phyloP scores from a whole-genome alignment of 2,797 vertebrate genomes.

The Gila robusta region DNA sequence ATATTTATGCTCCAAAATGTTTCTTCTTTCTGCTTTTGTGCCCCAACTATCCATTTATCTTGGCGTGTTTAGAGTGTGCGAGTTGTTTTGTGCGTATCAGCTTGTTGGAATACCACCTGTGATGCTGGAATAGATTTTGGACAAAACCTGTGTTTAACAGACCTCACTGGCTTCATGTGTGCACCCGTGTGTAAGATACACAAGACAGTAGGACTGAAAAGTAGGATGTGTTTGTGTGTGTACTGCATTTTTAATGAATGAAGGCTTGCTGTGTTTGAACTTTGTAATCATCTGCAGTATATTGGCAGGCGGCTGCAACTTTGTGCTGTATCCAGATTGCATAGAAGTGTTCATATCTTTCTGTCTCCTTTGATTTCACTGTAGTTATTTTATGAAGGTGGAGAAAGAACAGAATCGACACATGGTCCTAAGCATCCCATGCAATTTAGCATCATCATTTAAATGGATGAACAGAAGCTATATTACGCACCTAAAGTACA shows the following conservation, averaged over 20 bases:
- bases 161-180: slow-evolving; percentile 50
- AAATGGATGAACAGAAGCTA: background rate
- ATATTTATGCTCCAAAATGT: slow-evolving; percentile 30
- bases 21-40: slow-evolving; percentile 39
- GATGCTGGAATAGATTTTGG: slow-evolving; percentile 38
- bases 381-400: background rate
- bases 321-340: slow-evolving; percentile 4
- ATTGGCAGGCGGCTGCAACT: slow-evolving; percentile 1
- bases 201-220: slow-evolving; percentile 57
- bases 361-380: background rate
- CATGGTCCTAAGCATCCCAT: background rate
- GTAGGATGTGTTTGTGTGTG: slow-evolving; percentile 51
- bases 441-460: background rate
- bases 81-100: slow-evolving; percentile 49
- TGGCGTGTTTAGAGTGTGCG: background rate
- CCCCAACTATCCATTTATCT: slow-evolving; percentile 49
- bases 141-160: slow-evolving; percentile 12
- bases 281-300: slow-evolving; percentile 61
- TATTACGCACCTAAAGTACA: background rate
- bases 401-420: background rate
- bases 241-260: slow-evolving; percentile 67
- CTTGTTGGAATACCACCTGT: slow-evolving; percentile 57
- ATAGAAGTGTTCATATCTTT: slow-evolving; percentile 25
- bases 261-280: slow-evolving; percentile 61
- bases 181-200: slow-evolving; percentile 57